Conservation (phyloP, 2,113 vertebrate genomes). For the Podarcis cretensis region DNA sequence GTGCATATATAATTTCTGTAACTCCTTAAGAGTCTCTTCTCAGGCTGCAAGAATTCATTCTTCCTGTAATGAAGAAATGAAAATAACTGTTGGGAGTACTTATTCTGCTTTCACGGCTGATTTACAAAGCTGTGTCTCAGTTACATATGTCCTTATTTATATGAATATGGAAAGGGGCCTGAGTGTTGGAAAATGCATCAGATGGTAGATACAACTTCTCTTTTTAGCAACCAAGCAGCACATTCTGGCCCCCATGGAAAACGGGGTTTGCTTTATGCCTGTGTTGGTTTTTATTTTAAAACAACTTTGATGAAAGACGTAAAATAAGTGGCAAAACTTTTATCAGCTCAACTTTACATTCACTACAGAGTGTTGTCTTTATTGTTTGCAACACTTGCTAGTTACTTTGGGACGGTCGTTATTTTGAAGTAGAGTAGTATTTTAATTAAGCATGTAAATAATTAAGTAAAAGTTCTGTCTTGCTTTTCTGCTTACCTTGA, state of each 20-base stretch:
- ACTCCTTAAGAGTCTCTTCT: not conserved
- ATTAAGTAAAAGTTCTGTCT: not conserved
- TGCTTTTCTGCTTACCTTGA: not conserved
- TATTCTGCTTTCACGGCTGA: conserved; percentile 1
- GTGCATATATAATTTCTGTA: not conserved
- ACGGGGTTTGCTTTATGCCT: not conserved
- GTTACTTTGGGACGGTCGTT: not conserved
- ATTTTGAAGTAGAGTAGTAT: not conserved
- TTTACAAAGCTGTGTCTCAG: conserved; percentile 4
- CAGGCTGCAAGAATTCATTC: not conserved
- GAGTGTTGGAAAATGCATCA: not conserved
- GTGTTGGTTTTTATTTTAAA: not conserved
- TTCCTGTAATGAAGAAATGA: conserved; percentile 10
- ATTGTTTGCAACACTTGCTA: not conserved
- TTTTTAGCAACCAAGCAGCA: not conserved
- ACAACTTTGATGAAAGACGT: not conserved
- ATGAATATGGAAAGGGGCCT: not conserved
- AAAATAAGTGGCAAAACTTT: not conserved
- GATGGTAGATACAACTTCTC: not conserved
- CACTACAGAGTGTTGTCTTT: not conserved
- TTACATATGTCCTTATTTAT: not conserved
- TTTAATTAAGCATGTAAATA: not conserved
- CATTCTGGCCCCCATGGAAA: not conserved
- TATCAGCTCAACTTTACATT: not conserved
- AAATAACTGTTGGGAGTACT: conserved; percentile 4